Base-by-base conservation (phyloP, 2,888 invertebrate genomes). In the Spicauda simplicius region DNA sequence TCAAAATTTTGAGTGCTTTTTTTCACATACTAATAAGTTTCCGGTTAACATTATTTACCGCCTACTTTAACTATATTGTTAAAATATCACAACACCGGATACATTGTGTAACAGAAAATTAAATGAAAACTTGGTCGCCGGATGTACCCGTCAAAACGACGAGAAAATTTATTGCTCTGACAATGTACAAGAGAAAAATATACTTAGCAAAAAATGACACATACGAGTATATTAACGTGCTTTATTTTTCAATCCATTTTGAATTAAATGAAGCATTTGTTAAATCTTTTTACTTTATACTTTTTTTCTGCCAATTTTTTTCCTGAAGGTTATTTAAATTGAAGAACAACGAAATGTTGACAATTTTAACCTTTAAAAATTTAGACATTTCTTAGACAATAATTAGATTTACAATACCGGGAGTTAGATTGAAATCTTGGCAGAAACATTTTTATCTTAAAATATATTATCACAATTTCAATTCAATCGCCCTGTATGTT, bases 81-180 rank as follows among this genome's bases (percentile, higher is more conserved):
- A 11, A 18, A 54, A 8, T 55, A 48, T 53, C 37, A 33, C 48
- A 59, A 59, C 58, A 54, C 62, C 20, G 45, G 54, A 62, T 25
- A 37, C 25, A 48, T 48, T 59, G 48, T 30, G 16, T 16, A 30
- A 55, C n/a, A 16, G 30, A 8, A 30, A n/a, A 55, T n/a, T 16
- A 55, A 54, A 25, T n/a, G 41, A 60, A 52, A 14, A 33, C 14
- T 53, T 20, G 12, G 20, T 41, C 20, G 14, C 61, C 61, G 61
- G 61, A 61, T 19, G 53, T 20, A 11, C 5, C 18, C 19, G 61
- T 41, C 61, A 61, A n/a, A 48, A 54, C 53, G 10, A 41, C n/a
- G 41, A 41, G 20, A 1, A 20, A 61, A 61, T 53, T 61, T 61
- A 61, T 53, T 41, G n/a, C 16, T 20, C 3, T 48, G 58, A 37